Conservation (phyloP, 2,888 invertebrate species). For the Acronicta alni region DNA sequence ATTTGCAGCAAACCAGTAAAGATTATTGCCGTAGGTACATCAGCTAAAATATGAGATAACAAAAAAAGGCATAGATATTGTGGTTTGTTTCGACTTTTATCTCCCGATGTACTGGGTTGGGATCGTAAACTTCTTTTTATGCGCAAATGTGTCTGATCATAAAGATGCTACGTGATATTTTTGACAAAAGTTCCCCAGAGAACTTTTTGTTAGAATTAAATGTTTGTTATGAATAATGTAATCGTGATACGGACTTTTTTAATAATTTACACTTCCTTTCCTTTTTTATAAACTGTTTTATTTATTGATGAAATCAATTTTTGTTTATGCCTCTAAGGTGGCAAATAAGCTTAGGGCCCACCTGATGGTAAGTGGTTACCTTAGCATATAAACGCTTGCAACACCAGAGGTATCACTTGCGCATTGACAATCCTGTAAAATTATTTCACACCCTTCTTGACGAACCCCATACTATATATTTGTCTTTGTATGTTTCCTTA, state of each 20-base stretch:
- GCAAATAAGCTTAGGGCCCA: too few species aligned
- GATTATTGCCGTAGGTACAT: constrained; percentile 51
- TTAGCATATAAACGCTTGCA: too few species aligned
- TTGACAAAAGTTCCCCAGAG: constrained; percentile 71
- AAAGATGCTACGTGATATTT: constrained; percentile 85
- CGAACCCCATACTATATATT: too few species aligned
- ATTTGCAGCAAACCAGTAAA: constrained; percentile 52
- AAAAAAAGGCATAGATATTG: constrained; percentile 73
- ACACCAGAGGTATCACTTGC: too few species aligned
- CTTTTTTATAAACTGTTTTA: too few species aligned
- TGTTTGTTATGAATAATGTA: constrained; percentile 56
- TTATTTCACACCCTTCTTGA: too few species aligned
- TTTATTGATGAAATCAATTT: too few species aligned
- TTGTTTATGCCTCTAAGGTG: too few species aligned
- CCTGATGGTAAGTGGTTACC: too few species aligned
- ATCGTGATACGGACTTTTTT: constrained; percentile 28
- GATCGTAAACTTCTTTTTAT: constrained; percentile 83
- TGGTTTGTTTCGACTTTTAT: constrained; percentile 72
- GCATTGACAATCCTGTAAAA: too few species aligned
- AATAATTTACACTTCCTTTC: constrained; percentile 19
- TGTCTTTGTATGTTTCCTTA: too few species aligned
- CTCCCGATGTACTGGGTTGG: constrained; percentile 57
- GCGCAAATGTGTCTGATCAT: constrained; percentile 79
- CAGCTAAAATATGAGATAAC: constrained; percentile 71
- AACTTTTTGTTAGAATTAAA: constrained; percentile 67